Evolutionary conservation across 2,888 invertebrate genomes (phyloP), one percentile per base, ranked within the genome.

Genomic region (Nesidiocoris tenuis): DNA sequence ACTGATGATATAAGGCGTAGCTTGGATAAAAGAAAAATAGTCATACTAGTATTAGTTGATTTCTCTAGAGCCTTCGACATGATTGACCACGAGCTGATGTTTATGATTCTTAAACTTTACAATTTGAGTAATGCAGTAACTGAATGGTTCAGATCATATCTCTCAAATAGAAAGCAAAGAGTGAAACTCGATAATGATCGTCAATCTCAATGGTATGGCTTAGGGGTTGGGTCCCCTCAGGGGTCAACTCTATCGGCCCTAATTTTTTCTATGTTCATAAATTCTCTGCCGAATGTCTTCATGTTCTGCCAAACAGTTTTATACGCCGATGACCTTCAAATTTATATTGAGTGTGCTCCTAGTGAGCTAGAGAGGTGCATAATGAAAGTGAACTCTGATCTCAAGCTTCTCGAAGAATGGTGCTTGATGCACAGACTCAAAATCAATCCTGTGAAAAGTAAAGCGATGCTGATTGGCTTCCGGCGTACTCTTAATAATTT

Each of bases 251-350:
- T n/a, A n/a, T n/a, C n/a, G n/a, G n/a, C n/a, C n/a, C n/a, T n/a
- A n/a, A n/a, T n/a, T n/a, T n/a, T n/a, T n/a, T n/a, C n/a, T n/a
- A n/a, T n/a, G n/a, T n/a, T n/a, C n/a, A n/a, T n/a, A n/a, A n/a
- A n/a, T n/a, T n/a, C n/a, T n/a, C n/a, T n/a, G n/a, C n/a, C n/a
- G n/a, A n/a, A 17, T 17, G 24, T n/a, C 9, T 23, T 25, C n/a
- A 21, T 23, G 16, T 12, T 23, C 16, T 25, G 24, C 24, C 22
- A 23, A 2, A n/a, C 22, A 9, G 24, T 23, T 17, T n/a, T 64
- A 24, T 64, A 25, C 24, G 64, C 64, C 3, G 64, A 64, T 18
- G 64, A 64, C n/a, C 25, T 64, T 12, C 64, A 64, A 24, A 5
- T 64, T n/a, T 64, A 64, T 64, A 2, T 23, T 2, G n/a, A n/a